A percentile compares a stretch with the other conserved stretches of the same genome.
Conservation (phyloP, 2,888 invertebrate genomes). For the Trissoscelio sp. region DNA sequence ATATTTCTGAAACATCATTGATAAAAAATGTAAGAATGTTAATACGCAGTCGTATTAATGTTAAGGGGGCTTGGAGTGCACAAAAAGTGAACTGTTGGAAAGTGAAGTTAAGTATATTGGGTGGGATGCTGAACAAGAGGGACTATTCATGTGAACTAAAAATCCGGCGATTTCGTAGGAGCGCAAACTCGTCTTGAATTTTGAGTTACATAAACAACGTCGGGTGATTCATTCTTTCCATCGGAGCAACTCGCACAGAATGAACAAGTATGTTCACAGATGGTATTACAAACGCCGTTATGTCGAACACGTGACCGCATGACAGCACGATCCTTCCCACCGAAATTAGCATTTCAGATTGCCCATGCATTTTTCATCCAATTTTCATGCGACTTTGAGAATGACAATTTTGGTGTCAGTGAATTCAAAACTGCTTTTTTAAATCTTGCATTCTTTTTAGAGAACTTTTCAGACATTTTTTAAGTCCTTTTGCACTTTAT, state of each 20-base stretch:
- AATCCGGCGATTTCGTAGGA: neutral
- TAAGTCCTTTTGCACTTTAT: no score
- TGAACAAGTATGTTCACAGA: slow-evolving; percentile 44
- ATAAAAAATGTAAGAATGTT: slow-evolving; percentile 15
- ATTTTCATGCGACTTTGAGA: slow-evolving; percentile 29
- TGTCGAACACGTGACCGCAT: slow-evolving; percentile 53
- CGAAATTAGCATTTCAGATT: slow-evolving; percentile 44
- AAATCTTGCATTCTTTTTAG: no score
- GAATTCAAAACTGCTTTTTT: slow-evolving; percentile 12
- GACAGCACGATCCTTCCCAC: slow-evolving; percentile 32
- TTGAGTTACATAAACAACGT: slow-evolving; percentile 62
- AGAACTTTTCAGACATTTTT: no score
- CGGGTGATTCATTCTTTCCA: slow-evolving; percentile 62
- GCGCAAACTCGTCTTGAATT: slow-evolving; percentile 47
- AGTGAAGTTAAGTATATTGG: neutral
- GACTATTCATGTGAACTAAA: slow-evolving; percentile 41
- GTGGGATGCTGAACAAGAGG: slow-evolving; percentile 32
- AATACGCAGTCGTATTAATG: slow-evolving; percentile 2
- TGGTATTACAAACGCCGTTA: slow-evolving; percentile 57
- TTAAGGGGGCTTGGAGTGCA: neutral
- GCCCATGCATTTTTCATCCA: slow-evolving; percentile 31
- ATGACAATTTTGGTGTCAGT: slow-evolving; percentile 18
- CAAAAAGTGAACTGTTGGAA: neutral
- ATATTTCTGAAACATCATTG: neutral
- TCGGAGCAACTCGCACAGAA: slow-evolving; percentile 52